Evolutionary conservation across 1,140 invertebrate species (phyloP), one percentile per base, ranked within the genome.

Genomic region (Procambarus virginalis): DNA sequence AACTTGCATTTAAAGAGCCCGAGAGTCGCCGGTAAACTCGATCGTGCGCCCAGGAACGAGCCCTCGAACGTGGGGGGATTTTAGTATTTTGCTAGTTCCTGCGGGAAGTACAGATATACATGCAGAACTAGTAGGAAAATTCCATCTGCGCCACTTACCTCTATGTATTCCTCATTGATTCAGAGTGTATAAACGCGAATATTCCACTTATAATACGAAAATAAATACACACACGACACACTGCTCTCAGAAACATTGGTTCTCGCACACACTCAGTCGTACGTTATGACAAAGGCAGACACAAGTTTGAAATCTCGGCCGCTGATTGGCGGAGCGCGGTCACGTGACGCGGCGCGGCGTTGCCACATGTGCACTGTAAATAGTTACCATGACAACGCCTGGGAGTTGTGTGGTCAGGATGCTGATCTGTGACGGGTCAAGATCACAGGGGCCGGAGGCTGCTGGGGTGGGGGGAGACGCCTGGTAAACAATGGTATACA

Each of bases 241-340:
- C 79, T 64, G 70, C 88, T 89, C 81, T 83, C 88, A 55, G 88
- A 89, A 89, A 89, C 81, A 84, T 84, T 84, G 88, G 82, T 89
- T 73, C 88, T 89, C 88, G 88, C 84, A 86, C 84, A 86, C 84
- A 86, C 84, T 80, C 84, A 86, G 84, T 89, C 88, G 87, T 89
- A 84, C 81, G 88, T 89, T 89, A 89, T 89, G 88, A 89, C 88
- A 89, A 89, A 89, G 88, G 88, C 88, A 89, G 88, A 89, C 88
- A 89, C 73, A 84, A 89, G 46, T 89, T 89, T 89, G 81, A 89
- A 89, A 89, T 89, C 88, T 68, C 45, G 58, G 17, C 14, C 49
- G 17, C 55, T 48, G 79, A 89, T 84, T 89, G 88, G 88, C 64
- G 68, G 51, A 58, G 6, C 55, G 5, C 4, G 73, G 81, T 89